Evolutionary conservation across 2,113 vertebrate genomes (phyloP), one percentile per base, ranked within the genome.

Genomic region (Ciconia boyciana): DNA sequence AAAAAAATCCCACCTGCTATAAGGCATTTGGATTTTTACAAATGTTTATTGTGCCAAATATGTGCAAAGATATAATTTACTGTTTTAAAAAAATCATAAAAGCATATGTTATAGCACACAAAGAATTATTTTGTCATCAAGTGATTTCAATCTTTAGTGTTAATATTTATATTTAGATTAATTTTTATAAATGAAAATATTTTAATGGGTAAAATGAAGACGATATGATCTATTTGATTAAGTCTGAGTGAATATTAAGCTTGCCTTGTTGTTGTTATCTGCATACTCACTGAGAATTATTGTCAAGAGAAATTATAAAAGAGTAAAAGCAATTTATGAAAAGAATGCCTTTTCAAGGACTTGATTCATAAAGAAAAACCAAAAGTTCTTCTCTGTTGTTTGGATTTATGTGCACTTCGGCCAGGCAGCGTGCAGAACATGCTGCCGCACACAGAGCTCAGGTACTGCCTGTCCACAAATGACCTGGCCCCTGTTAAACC

Each of bases 171-270:
- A 98, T 98, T 98, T 97, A 98, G 97, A 98, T 98, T 97, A 97
- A 96, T 98, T 98, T 98, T 98, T 98, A 98, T 98, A 98, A 98
- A 98, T 97, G 92, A 98, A 97, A 97, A 96, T 98, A 98, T 98
- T 98, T 98, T 98, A 97, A 98, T 95, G 97, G 97, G 96, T 97
- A 96, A 97, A 97, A 97, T 82, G 87, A 97, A 95, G 95, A 96
- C 68, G 90, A 72, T 87, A 94, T 71, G 89, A 83, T 94, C 93
- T 96, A 90, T 97, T 96, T 93, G 96, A 97, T 87, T 95, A 93
- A 96, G 90, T 97, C 93, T 89, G 93, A 96, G 94, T 94, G 90
- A 88, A 97, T 97, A 93, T 96, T 94, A 89, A 94, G 97, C 98
- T 98, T 98, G 97, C 97, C 93, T 98, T 97, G 97, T 87, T 94